These are phyloP conservation scores for Rachycentron canadum DNA, from an alignment of 2,797 vertebrate species.

Conservation along the genomic window DNA sequence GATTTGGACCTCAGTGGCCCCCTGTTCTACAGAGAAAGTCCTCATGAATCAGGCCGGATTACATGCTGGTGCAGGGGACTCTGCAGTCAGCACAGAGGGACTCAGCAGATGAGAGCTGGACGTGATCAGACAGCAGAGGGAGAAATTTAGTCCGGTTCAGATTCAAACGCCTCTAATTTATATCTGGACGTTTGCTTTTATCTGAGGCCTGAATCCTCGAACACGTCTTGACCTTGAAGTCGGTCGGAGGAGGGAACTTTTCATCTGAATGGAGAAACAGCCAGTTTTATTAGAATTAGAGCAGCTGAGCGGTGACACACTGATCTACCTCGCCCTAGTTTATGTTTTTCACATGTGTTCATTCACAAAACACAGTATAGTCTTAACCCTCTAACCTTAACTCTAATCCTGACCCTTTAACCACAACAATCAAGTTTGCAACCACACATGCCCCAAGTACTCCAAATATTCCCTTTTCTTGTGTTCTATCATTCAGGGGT, in stretches of 20 bases:
- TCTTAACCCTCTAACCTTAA: too few relatives aligned
- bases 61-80: slow-evolving; percentile 39
- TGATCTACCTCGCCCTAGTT: too few relatives aligned
- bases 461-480: neutral
- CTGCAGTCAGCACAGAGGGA: slow-evolving; percentile 54
- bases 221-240: neutral
- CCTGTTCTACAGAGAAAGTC: slow-evolving; percentile 39
- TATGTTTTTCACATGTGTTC: neutral
- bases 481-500: too few relatives aligned
- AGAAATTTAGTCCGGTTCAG: slow-evolving; percentile 4
- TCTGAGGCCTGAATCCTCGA: neutral
- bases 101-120: slow-evolving; percentile 22
- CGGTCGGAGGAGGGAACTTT: neutral
- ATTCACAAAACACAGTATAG: too few relatives aligned
- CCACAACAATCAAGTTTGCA: too few relatives aligned
- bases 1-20: slow-evolving; percentile 56
- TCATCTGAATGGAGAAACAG: neutral
- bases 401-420: too few relatives aligned
- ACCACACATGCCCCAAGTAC: neutral
- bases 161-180: neutral
- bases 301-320: too few relatives aligned
- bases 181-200: neutral
- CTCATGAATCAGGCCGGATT: slow-evolving; percentile 61
- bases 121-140: slow-evolving; percentile 30
- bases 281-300: neutral